phyloP scores from a whole-genome alignment of 2,113 vertebrate genomes.

The Eclectus roratus region DNA sequence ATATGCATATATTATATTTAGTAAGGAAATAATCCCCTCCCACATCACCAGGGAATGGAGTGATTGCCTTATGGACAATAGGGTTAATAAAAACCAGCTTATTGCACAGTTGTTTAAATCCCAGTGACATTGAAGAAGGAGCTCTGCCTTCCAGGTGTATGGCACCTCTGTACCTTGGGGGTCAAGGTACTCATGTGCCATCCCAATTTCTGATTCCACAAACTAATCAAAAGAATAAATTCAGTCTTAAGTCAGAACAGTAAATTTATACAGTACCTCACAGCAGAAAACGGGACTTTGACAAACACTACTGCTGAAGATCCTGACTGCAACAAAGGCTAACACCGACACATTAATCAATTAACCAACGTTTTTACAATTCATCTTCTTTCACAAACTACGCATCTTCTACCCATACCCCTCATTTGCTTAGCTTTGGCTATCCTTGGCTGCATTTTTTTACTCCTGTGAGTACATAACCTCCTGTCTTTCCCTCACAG shows the following conservation, averaged over 20 bases:
- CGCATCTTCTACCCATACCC: background rate
- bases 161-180: background rate
- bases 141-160: background rate
- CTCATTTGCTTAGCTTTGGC: background rate
- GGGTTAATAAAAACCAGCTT: background rate
- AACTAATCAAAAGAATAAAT: background rate
- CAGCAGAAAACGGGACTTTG: background rate
- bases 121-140: background rate
- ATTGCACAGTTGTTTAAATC: background rate
- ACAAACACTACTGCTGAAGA: background rate
- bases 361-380: background rate
- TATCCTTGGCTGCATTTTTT: background rate
- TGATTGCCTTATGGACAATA: background rate
- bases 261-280: background rate
- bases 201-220: background rate
- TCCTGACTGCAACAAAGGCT: background rate
- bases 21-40: background rate
- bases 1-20: background rate
- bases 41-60: background rate
- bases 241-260: background rate
- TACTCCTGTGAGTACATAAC: background rate
- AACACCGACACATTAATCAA: background rate
- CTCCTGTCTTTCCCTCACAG: background rate
- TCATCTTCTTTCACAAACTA: background rate
- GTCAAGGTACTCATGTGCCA: background rate